Base-by-base conservation (phyloP, 2,797 vertebrate genomes). In the Lagodon rhomboides region DNA sequence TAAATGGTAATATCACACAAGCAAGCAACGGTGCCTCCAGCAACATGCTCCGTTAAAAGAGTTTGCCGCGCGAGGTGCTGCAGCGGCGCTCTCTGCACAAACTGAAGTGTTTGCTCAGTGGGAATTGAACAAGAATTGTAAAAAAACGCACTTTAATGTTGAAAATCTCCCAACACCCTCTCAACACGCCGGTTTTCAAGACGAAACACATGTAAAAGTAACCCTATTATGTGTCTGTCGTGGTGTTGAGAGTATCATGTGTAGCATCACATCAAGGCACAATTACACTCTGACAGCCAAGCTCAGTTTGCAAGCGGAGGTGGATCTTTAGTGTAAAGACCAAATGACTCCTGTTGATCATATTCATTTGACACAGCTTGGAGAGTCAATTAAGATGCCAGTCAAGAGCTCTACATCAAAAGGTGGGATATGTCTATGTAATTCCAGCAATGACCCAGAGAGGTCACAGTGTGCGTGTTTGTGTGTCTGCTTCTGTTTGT, bases 1-100 rank as follows among this genome's bases (percentile, higher is more conserved):
- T 95, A 95, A 95, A 93, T 88, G 91, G 84, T 88, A 90, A 93
- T 93, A 95, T 96, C 95, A 95, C 93, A 95, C 87, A 87, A 89
- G 89, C 87, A 87, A 85, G 89, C 85, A 88, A 85, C 64, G 68
- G 63, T 47, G 95, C 94, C 95, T 95, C 85, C 87, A 95, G 95
- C 94, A 73, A 94, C 85, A 79, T 72, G 81, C 83, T 78, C 79
- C 83, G 80, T 93, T 93, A 93, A 94, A 93, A 87, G 93, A 92
- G 85, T 88, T 85, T 89, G 75, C 82, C 49, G 81, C 64, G 87
- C 77, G 88, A 93, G 92, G 90, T 85, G 90, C 91, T 77, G 84
- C 76, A 58, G 85, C 84, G 89, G 85, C 84, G 89, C 88, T 87
- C 68, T 82, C 86, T 87, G 89, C 80, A 84, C 76, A 91, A 82